Evolutionary conservation across 1,140 invertebrate genomes (phyloP).

Genomic region (Anastrepha ludens): DNA sequence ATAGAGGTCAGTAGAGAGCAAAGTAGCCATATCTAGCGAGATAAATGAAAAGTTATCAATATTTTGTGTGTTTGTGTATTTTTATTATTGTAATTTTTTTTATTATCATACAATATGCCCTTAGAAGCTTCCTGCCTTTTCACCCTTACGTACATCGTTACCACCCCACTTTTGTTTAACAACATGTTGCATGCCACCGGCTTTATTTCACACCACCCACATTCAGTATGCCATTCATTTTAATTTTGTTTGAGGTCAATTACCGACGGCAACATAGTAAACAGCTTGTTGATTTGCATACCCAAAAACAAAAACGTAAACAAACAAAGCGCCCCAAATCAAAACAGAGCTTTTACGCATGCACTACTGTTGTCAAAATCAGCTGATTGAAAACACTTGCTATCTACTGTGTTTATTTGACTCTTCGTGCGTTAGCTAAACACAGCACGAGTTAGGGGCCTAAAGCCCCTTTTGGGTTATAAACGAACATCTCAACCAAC

Average conservation of each 20-base stretch:
- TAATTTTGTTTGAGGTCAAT: not conserved
- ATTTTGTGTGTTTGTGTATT: not conserved
- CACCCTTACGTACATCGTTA: not conserved
- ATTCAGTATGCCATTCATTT: not conserved
- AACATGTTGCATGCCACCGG: not conserved
- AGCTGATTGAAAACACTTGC: not conserved
- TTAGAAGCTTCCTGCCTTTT: not conserved
- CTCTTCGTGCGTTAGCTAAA: not conserved
- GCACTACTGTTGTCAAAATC: constrained; percentile 21
- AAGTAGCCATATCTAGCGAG: constrained; percentile 78
- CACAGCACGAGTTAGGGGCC: not conserved
- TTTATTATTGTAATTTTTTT: too few species aligned
- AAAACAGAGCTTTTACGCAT: constrained; percentile 37
- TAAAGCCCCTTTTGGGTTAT: too few species aligned
- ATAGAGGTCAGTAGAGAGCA: constrained; percentile 84
- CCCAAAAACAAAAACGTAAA: constrained; percentile 43
- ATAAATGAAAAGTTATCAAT: not conserved
- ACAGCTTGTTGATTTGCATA: not conserved
- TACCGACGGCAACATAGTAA: not conserved
- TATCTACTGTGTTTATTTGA: not conserved
- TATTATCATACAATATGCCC: too few species aligned
- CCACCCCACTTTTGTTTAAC: too few species aligned
- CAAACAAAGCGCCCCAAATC: not conserved
- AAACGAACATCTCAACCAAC: too few species aligned
- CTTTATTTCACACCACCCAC: constrained; percentile 7